Base-by-base conservation (phyloP, 2,113 vertebrate species). In the Paradisaea rubra region DNA sequence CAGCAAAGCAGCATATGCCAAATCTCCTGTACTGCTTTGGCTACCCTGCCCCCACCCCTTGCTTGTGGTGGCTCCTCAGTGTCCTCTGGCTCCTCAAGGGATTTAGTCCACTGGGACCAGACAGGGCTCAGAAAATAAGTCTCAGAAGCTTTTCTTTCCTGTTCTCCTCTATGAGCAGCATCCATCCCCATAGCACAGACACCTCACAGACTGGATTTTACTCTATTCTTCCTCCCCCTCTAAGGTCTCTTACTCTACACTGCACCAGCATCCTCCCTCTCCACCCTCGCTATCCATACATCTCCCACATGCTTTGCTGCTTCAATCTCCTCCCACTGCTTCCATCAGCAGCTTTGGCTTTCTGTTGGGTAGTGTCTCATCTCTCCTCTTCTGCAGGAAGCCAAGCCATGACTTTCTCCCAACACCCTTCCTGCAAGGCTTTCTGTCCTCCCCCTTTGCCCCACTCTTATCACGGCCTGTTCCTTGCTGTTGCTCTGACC, bases 331-430 rank as follows among this genome's bases (percentile, higher is more conserved):
- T 77, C 45, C 33, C 69, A 53, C 15, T 50, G 49, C 33, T 59
- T 52, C 57, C 42, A 81, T 13, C 11, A 13, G 61, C 49, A 72
- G 16, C n/a, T 86, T 31, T 73, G 54, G 33, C 33, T 52, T 82
- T 63, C 74, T 37, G 8, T 24, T 54, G 22, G 14, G n/a, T 41
- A 35, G 16, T 11, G 28, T 13, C 33, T 76, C 0, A 0, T 57
- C 74, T 31, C 53, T 59, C 7, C 50, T 64, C 63, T 77, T 60
- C 28, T 52, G 22, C 17, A 78, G 47, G 37, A 81, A 87, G 47
- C 13, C 56, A 87, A 65, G 19, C 28, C 45, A 73, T 11, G 7
- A 30, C n/a, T 64, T 77, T 60, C 7, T 39, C 45, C 54, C 25
- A 37, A 30, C 44, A 54, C 27, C 23, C 41, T 56, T 64, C 14